These are phyloP conservation scores for Watsonalla cultraria DNA, from an alignment of 2,888 invertebrate genomes.

Conservation along the genomic window DNA sequence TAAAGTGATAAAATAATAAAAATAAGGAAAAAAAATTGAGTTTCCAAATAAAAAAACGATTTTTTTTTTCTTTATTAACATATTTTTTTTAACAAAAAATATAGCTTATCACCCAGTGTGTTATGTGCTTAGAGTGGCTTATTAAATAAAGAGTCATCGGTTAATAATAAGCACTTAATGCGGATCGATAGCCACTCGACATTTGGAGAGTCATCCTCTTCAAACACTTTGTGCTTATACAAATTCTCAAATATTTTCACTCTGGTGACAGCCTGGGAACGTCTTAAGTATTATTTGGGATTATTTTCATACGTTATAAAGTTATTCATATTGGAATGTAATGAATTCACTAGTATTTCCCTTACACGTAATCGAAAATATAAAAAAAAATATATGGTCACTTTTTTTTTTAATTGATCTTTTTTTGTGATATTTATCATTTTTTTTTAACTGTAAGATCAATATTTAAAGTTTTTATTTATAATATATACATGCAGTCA, in stretches of 20 bases:
- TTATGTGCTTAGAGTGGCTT: neutral
- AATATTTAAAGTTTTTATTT: no score
- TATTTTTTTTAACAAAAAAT: neutral
- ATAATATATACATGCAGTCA: no score
- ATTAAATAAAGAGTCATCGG: conserved; percentile 3
- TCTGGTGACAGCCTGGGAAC: conserved; percentile 1
- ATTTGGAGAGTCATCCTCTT: conserved; percentile 1
- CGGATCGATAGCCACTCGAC: neutral
- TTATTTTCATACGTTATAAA: neutral
- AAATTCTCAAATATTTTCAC: conserved; percentile 2
- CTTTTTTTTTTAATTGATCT: no score
- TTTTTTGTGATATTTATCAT: no score
- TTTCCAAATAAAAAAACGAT: no score
- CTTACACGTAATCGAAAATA: no score
- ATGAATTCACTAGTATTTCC: no score
- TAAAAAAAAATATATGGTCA: no score
- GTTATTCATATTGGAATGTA: no score
- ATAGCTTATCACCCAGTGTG: neutral
- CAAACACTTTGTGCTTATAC: neutral
- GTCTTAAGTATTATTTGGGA: neutral
- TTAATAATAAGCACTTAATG: conserved; percentile 4
- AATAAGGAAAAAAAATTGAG: no score
- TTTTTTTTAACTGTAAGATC: no score
- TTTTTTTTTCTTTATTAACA: neutral
- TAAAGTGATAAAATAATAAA: no score